Evolutionary conservation across 2,797 vertebrate genomes (phyloP), one percentile per base, ranked within the genome.

Genomic region (Syndactyla subalaris): DNA sequence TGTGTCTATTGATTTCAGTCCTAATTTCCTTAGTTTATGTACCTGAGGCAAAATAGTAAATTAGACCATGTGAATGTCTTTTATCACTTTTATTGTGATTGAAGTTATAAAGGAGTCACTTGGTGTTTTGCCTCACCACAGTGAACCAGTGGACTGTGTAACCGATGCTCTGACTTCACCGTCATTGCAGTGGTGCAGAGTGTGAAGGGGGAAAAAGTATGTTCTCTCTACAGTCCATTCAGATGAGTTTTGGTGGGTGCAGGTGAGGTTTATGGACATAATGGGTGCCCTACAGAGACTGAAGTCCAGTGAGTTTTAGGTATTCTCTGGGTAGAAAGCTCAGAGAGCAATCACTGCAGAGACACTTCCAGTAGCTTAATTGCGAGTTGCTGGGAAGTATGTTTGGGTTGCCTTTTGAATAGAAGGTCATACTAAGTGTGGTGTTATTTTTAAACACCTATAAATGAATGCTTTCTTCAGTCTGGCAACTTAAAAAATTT

Each of bases 11-110:
- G 34, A 57, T 65, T 95, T 85, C 38, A 73, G 9, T 43, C 51
- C n/a, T 78, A 51, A 77, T 85, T 84, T 88, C 36, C 43, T 70
- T 78, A 26, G 34, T n/a, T 86, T 65, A 75, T 73, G 30, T 39
- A n/a, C 18, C 17, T 32, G 22, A 62, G 23, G 32, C 8, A 78
- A 80, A 78, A 46, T 4, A 75, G 7, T 67, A 71, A 81, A 43
- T 58, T 63, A 73, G 67, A 39, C 15, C 21, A 19, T 5, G 6
- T 67, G 21, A 30, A 5, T 17, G 27, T 22, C 18, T 79, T 93
- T 83, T 71, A n/a, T 75, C 10, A 22, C 14, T 23, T 15, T 62
- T 65, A n/a, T 27, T 62, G 12, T 45, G 26, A 52, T 20, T 59
- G 45, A 73, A 73, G 15, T 6, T 52, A 18, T 32, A 14, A 62